Base-by-base conservation (phyloP, 2,797 vertebrate genomes). In the Amblyraja radiata region DNA sequence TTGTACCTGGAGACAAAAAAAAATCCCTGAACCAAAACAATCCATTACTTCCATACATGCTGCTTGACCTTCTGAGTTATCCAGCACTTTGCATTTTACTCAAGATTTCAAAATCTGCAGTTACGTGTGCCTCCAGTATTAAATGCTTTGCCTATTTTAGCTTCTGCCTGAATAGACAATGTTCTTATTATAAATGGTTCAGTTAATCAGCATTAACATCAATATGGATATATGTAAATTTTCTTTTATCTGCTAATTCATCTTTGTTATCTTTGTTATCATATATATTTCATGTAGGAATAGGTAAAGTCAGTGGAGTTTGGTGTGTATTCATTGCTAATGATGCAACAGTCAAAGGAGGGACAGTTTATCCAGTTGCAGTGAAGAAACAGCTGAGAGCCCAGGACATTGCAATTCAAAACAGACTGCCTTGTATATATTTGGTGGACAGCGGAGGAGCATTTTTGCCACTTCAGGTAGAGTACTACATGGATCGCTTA, bases 281-380 rank as follows among this genome's bases (percentile, higher is more conserved):
- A 21, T 93, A 46, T 93, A 1, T 93, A 1, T 90, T n/a, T 93
- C 0, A 93, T 3, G 32, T 94, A 98, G 98, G 98, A 93, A 95
- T 97, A 36, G 98, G 97, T 92, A 96, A 96, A 93, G 97, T 98
- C 94, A 96, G 95, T 58, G 97, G 97, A 7, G 84, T 98, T 63
- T 99, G 98, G 97, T 98, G 97, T 93, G 95, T 97, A 93, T 96
- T 98, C 93, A 94, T 96, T 1, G 97, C 97, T n/a, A 97, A 96
- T 1, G 98, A 98, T 76, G 98, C 97, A 83, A 98, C 97, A 0
- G 97, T 98, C 92, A 98, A 98, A 95, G 97, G 97, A 21, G 97
- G 98, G 74, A 97, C 97, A 0, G 94, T 97, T 0, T 98, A 97
- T 94, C 97, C 97, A 0, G 97, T 98, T 94, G 96, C 97, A 0